Percentiles rank a stretch among this genome's conserved stretches.
These are phyloP conservation scores for Pyxicephalus adspersus DNA, from an alignment of 2,113 vertebrate genomes.

Conservation along the genomic window DNA sequence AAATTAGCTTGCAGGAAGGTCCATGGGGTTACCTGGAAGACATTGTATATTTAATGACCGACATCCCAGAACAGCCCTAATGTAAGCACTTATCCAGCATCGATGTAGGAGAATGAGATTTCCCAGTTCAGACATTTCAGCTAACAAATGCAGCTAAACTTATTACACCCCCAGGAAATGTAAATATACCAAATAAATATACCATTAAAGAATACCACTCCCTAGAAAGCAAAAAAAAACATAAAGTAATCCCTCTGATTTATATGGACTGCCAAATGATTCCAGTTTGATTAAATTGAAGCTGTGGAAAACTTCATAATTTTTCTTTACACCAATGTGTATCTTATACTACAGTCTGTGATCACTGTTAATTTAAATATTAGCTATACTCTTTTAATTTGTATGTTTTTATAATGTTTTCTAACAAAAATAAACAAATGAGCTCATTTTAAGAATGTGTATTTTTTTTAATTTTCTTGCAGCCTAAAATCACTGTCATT, in stretches of 20 bases:
- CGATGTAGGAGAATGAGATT: too few relatives aligned
- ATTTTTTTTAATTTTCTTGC: too few relatives aligned
- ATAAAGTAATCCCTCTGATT: neutral
- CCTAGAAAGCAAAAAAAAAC: neutral
- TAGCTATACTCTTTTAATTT: neutral
- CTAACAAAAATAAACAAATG: neutral
- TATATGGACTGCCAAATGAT: neutral
- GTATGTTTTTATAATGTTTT: conserved; percentile 26
- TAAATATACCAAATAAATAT: neutral
- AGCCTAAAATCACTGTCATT: too few relatives aligned
- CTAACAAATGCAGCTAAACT: too few relatives aligned
- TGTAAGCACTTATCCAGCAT: too few relatives aligned
- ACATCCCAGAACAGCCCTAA: too few relatives aligned
- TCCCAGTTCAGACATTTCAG: neutral
- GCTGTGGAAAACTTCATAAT: conserved; percentile 5
- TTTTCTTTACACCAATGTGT: conserved; percentile 11
- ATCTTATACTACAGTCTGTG: conserved; percentile 8
- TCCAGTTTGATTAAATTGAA: neutral
- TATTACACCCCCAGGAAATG: neutral
- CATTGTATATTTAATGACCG: too few relatives aligned
- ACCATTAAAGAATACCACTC: neutral
- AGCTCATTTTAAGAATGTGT: neutral
- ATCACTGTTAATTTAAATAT: conserved; percentile 36
- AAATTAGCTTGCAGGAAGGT: too few relatives aligned
- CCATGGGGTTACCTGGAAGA: too few relatives aligned